Evolutionary conservation across 1,140 invertebrate species (phyloP).

Genomic region (Drosophila arawakana): DNA sequence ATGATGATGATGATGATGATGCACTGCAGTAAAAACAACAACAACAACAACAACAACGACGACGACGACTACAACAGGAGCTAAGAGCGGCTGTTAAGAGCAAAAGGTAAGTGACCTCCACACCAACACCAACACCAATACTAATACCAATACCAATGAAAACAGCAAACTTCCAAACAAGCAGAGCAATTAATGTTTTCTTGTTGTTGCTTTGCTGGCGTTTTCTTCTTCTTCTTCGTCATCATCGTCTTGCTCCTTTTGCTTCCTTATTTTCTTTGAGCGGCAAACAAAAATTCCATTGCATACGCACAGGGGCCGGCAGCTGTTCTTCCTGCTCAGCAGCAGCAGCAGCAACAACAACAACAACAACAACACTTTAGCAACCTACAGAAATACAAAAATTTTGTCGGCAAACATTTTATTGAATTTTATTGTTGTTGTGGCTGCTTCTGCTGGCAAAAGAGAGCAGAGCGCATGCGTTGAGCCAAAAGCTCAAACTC

Average conservation of each 20-base stretch:
- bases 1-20: slow-evolving; percentile 27
- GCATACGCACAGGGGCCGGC: slow-evolving; percentile 62
- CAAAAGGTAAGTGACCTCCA: slow-evolving; percentile 76
- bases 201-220: slow-evolving; percentile 6
- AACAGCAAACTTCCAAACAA: slow-evolving; percentile 8
- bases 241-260: too few relatives aligned
- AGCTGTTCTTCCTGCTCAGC: slow-evolving; percentile 37
- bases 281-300: slow-evolving; percentile 50
- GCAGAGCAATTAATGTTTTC: slow-evolving; percentile 36
- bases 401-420: slow-evolving; percentile 71
- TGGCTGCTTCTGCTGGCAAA: slow-evolving; percentile 40
- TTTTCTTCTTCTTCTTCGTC: not conserved
- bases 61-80: slow-evolving; percentile 8
- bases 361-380: slow-evolving; percentile 13
- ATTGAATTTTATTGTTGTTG: slow-evolving; percentile 76
- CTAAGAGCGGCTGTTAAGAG: slow-evolving; percentile 37
- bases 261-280: slow-evolving; percentile 14
- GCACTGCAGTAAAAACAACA: slow-evolving; percentile 17
- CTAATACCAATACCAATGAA: not conserved
- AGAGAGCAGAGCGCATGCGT: slow-evolving; percentile 37
- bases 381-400: slow-evolving; percentile 44
- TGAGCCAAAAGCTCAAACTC: slow-evolving; percentile 21
- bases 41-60: slow-evolving; percentile 3
- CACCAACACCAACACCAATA: slow-evolving; percentile 23
- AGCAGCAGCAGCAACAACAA: slow-evolving; percentile 13